Percentiles rank a stretch among this genome's conserved stretches.
Evolutionary conservation across 2,113 vertebrate genomes (phyloP).

Genomic region (Oenanthe oenanthe): DNA sequence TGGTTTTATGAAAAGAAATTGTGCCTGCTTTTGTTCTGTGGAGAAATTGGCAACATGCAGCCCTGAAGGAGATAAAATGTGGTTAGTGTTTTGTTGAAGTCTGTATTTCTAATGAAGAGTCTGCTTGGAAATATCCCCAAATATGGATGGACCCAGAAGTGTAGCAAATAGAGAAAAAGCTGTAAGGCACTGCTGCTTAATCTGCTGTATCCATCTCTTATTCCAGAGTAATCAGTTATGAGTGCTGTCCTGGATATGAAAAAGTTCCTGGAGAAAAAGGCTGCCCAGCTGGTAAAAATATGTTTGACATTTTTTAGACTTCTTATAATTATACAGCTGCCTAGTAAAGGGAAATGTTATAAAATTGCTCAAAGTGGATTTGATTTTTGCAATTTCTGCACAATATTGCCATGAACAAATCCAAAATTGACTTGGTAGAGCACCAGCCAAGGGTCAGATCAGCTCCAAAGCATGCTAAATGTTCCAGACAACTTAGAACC

Average conservation of each 20-base stretch:
- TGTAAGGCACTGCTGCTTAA: neutral
- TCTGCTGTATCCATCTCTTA: neutral
- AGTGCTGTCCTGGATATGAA: slow-evolving; percentile 97
- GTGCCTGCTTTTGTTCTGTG: neutral
- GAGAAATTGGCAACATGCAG: neutral
- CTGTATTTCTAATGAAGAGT: neutral
- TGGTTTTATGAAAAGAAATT: neutral
- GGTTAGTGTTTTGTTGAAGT: neutral
- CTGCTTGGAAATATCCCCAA: neutral
- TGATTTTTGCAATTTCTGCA: neutral
- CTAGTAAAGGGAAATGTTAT: neutral
- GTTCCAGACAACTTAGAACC: slow-evolving; percentile 7
- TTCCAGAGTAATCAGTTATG: slow-evolving; percentile 91
- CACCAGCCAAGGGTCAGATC: neutral
- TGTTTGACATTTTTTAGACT: slow-evolving; percentile 14
- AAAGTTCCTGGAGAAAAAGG: slow-evolving; percentile 92
- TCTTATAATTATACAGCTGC: slow-evolving; percentile 21
- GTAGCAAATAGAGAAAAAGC: neutral
- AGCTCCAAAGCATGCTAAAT: slow-evolving; percentile 16
- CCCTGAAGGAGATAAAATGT: neutral
- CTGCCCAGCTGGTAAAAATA: slow-evolving; percentile 89
- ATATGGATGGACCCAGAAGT: neutral
- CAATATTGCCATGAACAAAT: neutral
- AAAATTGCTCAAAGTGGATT: slow-evolving; percentile 2
- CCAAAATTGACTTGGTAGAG: neutral